Evolutionary conservation across 2,888 invertebrate genomes (phyloP).

Genomic region (Nomada ruficornis): DNA sequence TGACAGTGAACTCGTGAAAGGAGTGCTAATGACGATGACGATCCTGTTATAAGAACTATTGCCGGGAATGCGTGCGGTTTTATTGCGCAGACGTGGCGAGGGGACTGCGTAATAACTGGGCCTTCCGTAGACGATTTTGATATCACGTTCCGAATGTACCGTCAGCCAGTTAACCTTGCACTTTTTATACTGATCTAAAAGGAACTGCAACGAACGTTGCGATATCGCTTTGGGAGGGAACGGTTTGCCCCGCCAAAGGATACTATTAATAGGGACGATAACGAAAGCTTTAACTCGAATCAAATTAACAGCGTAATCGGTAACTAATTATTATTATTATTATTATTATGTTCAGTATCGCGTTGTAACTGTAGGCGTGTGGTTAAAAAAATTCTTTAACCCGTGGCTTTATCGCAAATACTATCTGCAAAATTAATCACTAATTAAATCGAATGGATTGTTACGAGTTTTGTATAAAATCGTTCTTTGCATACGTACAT

Average conservation of each 20-base stretch:
- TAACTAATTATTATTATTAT: no score
- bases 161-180: neutral
- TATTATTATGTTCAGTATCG: no score
- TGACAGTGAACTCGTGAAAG: slow-evolving; percentile 47
- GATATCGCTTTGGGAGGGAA: neutral
- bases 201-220: neutral
- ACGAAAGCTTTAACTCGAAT: neutral
- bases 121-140: slow-evolving; percentile 22
- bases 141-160: slow-evolving; percentile 22
- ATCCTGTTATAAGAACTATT: slow-evolving; percentile 43
- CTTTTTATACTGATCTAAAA: neutral
- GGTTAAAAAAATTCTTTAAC: no score
- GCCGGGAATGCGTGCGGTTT: slow-evolving; percentile 26
- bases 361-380: no score
- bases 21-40: slow-evolving; percentile 59
- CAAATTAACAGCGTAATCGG: neutral
- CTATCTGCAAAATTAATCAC: no score
- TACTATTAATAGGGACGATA: neutral
- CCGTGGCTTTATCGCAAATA: no score
- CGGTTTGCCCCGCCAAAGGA: no score
- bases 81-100: no score
- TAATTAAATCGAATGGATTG: no score
- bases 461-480: no score
- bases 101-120: slow-evolving; percentile 1
- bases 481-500: no score